Conservation (phyloP, 2,113 vertebrate species). For the Aplodontia rufa region DNA sequence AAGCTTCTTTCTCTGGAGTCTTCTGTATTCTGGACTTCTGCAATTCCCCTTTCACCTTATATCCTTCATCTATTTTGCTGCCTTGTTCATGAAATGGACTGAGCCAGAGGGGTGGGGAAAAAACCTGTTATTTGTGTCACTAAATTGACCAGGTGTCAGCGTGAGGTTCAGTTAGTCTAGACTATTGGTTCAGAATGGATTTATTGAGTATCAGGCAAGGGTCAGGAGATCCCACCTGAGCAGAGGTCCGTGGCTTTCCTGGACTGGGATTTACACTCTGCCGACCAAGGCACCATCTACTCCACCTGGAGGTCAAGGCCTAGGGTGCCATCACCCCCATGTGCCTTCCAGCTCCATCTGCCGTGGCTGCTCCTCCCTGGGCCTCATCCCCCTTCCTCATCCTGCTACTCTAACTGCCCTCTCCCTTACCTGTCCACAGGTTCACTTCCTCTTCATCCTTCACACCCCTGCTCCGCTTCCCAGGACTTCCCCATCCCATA, state of each 20-base stretch:
- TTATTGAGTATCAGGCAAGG: not conserved
- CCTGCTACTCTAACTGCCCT: not conserved
- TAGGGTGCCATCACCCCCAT: rapidly evolving
- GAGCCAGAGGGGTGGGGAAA: not conserved
- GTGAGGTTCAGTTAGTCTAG: not conserved
- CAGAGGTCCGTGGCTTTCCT: not conserved
- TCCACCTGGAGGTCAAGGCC: not conserved
- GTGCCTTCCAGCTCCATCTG: not conserved
- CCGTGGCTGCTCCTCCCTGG: not conserved
- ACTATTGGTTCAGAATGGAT: not conserved
- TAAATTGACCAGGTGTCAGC: not conserved
- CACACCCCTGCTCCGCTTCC: no score
- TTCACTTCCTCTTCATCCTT: no score
- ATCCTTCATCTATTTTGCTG: not conserved
- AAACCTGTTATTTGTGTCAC: not conserved
- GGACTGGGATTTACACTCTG: not conserved
- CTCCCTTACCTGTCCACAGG: not conserved
- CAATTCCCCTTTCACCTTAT: not conserved
- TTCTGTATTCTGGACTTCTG: not conserved
- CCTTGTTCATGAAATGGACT: not conserved
- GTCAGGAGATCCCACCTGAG: not conserved
- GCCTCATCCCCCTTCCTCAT: not conserved
- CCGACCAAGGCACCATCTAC: not conserved
- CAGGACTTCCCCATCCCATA: not conserved
- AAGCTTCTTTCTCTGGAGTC: not conserved